Evolutionary conservation across 2,888 invertebrate genomes (phyloP).

Genomic region (Synanthedon andrenaeformis): DNA sequence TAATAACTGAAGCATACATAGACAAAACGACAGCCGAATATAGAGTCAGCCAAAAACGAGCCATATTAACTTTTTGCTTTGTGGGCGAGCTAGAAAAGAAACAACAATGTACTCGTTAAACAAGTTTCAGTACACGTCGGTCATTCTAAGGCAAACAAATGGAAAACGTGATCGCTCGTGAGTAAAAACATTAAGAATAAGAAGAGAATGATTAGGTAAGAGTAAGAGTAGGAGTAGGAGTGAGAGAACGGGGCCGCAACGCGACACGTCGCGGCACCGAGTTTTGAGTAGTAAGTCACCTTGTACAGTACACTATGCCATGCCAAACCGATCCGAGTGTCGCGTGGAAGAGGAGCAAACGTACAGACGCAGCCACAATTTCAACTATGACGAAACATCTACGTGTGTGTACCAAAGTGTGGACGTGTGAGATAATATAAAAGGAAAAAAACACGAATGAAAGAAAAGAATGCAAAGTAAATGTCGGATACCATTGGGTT

Average conservation of each 20-base stretch:
- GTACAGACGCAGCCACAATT: slow-evolving; percentile 66
- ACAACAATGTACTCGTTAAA: background rate
- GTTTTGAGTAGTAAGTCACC: slow-evolving; percentile 83
- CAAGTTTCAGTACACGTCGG: slow-evolving; percentile 9
- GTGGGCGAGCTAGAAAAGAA: slow-evolving; percentile 66
- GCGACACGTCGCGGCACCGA: slow-evolving; percentile 11
- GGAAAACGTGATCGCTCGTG: slow-evolving; percentile 45
- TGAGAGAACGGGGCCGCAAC: too few relatives aligned
- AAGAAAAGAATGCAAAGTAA: too few relatives aligned
- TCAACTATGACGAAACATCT: slow-evolving; percentile 34
- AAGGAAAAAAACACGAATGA: slow-evolving; percentile 23
- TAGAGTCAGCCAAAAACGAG: slow-evolving; percentile 69
- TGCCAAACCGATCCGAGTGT: slow-evolving; percentile 18
- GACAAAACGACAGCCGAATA: slow-evolving; percentile 67
- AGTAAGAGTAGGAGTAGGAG: too few relatives aligned
- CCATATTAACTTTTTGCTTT: slow-evolving; percentile 67
- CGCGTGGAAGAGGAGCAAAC: slow-evolving; percentile 29
- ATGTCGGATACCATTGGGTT: slow-evolving; percentile 69
- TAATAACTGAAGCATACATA: slow-evolving; percentile 66
- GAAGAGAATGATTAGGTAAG: slow-evolving; percentile 14
- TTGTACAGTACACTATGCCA: slow-evolving; percentile 17
- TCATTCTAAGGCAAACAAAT: slow-evolving; percentile 41
- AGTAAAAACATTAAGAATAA: slow-evolving; percentile 20
- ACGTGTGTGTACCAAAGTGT: slow-evolving; percentile 31
- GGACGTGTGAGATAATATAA: slow-evolving; percentile 23